phyloP scores from a whole-genome alignment of 2,888 invertebrate species.

The Cheilosia urbana region DNA sequence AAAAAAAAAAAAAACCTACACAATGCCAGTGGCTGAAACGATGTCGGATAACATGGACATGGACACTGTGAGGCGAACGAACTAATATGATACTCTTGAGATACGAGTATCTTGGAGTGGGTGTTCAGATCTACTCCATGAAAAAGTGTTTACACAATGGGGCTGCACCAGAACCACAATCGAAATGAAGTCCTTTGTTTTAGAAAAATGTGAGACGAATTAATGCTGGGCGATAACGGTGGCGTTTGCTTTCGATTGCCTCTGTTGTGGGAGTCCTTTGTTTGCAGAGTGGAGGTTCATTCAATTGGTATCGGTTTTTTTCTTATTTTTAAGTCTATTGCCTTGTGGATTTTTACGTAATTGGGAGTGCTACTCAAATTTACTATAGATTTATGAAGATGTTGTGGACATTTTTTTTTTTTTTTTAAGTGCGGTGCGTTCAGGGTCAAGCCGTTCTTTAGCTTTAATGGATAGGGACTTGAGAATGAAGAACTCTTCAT shows the following conservation, averaged over 20 bases:
- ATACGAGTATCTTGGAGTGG: not conserved
- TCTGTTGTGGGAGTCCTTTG: not conserved
- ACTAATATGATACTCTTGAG: constrained; percentile 18
- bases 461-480: too few relatives aligned
- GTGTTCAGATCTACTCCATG: not conserved
- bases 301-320: not conserved
- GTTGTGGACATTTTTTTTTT: too few relatives aligned
- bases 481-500: too few relatives aligned
- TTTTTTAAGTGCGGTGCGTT: too few relatives aligned
- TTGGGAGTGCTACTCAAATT: not conserved
- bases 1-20: not conserved
- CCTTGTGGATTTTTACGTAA: not conserved
- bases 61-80: not conserved
- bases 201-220: constrained; percentile 4
- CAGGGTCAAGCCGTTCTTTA: too few relatives aligned
- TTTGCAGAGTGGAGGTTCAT: constrained; percentile 5
- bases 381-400: too few relatives aligned
- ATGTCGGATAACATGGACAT: not conserved
- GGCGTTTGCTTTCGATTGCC: constrained; percentile 15
- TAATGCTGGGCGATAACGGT: not conserved
- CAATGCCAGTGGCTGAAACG: not conserved
- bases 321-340: not conserved
- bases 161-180: not conserved
- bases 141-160: constrained; percentile 10
- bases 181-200: constrained; percentile 36